Evolutionary conservation across 2,113 vertebrate genomes (phyloP), one percentile per base, ranked within the genome.

Genomic region (Phylloscopus trochilus): DNA sequence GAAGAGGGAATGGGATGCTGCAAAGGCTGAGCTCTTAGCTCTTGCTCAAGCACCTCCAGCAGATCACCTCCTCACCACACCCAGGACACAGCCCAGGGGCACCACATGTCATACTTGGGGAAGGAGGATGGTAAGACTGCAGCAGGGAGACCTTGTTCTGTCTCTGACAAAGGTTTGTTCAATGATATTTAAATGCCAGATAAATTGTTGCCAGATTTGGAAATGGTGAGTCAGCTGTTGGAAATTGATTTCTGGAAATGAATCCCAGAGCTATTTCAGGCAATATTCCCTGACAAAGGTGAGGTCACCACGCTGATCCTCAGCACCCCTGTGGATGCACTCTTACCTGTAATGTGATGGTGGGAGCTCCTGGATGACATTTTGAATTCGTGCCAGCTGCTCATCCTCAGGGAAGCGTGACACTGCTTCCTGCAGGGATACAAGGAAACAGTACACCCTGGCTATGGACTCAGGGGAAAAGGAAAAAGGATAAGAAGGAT

Each of bases 351-450:
- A 99, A 97, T 99, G 99, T 9, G 99, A 95, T 13, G 95, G 97
- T 12, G 99, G 99, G 67, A 99, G 98, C 92, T 99, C 98, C 97
- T 98, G 98, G 97, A 99, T 98, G 97, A 98, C 98, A 96, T 97
- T 98, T 94, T 99, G 99, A 92, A 99, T 98, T 93, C 98, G 97
- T 70, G 97, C 94, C 95, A 99, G 94, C 80, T 99, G 98, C 89
- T 99, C 98, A 9, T 99, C 98, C 93, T 99, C 98, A 0, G 98
- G 98, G 76, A 98, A 98, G 87, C 97, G 97, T 1, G 98, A 98
- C 80, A 99, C 97, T 2, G 98, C 98, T 81, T 99, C 98, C 99
- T 98, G 93, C 2, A 21, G 83, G 75, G 83, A 96, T 13, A 89
- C 11, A 90, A 92, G 75, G 62, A 35, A 84, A 92, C 7, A 73